Conservation (phyloP, 2,113 vertebrate species). For the Mormyrus iriodes region DNA sequence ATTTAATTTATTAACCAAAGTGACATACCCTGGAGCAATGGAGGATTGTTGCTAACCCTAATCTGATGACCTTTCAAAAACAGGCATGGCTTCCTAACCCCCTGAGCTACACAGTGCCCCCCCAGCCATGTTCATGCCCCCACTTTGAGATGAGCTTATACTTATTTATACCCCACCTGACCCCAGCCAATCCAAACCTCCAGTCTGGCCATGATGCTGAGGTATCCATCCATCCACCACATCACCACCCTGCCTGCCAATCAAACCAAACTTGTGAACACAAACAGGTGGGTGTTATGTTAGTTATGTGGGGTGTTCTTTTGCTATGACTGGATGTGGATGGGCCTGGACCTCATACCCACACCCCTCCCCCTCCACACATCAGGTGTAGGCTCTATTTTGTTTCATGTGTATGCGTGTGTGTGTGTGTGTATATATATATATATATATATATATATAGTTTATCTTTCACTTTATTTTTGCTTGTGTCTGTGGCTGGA, state of each 20-base stretch:
- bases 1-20: background rate
- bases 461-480: background rate
- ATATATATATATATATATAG: background rate
- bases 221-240: background rate
- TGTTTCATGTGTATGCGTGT: background rate
- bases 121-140: too few species aligned
- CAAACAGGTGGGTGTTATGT: background rate
- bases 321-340: background rate
- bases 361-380: background rate
- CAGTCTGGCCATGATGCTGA: background rate
- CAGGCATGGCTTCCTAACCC: background rate
- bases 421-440: background rate
- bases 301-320: background rate
- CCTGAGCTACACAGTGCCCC: background rate
- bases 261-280: background rate
- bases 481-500: background rate
- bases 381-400: background rate
- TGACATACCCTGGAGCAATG: background rate
- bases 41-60: background rate
- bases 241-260: background rate
- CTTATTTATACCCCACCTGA: too few species aligned
- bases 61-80: background rate
- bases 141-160: too few species aligned
- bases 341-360: background rate
- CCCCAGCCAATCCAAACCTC: background rate